Conservation (phyloP, 30 jellyfish, hydroid and myxozoan genomes). For the Aurelia sp. region DNA sequence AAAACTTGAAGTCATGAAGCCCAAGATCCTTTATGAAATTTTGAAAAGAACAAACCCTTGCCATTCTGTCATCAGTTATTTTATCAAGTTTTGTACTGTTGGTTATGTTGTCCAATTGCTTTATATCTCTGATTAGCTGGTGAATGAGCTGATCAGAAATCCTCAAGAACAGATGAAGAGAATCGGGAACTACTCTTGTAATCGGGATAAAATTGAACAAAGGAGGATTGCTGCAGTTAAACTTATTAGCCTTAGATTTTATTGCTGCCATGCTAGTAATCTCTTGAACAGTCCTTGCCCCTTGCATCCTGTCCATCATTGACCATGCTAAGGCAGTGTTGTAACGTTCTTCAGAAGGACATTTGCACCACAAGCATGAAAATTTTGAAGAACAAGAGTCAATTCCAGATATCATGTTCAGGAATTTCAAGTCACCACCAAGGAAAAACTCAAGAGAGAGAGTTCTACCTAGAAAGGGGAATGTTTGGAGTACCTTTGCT, state of each 20-base stretch:
- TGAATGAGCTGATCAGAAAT: no score
- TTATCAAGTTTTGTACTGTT: no score
- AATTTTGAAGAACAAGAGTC: slow-evolving; percentile 15
- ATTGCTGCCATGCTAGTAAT: slow-evolving; percentile 11
- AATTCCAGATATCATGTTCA: slow-evolving; percentile 10
- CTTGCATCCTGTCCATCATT: slow-evolving; percentile 4
- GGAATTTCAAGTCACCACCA: slow-evolving; percentile 44
- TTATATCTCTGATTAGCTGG: no score
- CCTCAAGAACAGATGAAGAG: no score
- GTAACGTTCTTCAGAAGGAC: slow-evolving; percentile 20
- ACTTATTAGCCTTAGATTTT: no score
- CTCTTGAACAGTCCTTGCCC: slow-evolving; percentile 20
- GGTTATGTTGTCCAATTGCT: no score
- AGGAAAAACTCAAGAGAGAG: background rate
- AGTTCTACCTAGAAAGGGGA: background rate
- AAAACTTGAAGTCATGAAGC: background rate
- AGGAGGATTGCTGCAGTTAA: no score
- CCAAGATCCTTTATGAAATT: background rate
- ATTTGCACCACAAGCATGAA: slow-evolving; percentile 41
- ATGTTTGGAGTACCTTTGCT: background rate
- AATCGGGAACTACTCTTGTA: no score
- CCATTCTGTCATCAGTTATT: no score
- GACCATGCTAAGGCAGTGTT: background rate
- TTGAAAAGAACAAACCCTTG: background rate
- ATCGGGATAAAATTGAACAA: no score